Evolutionary conservation across 2,888 invertebrate species (phyloP), one percentile per base, ranked within the genome.

Genomic region (Apamea anceps): DNA sequence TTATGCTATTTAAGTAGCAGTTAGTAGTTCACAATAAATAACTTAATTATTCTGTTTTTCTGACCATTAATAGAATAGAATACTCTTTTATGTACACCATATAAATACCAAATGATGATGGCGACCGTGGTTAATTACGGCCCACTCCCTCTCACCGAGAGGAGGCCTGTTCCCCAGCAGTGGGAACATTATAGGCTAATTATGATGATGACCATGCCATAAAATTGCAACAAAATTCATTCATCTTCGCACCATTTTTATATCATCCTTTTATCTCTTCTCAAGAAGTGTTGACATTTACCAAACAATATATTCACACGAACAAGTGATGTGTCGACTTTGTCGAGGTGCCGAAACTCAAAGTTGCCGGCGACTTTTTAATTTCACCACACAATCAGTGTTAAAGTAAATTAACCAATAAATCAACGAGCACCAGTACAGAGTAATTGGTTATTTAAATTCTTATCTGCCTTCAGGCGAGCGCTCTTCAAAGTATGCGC

Each of bases 381-480:
- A 91, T 91, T 92, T 89, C 90, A 83, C 88, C 89, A 89, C 90
- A 91, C 91, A 91, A 90, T 91, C 90, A 88, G 88, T 91, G 91
- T 90, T 87, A 84, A 87, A 86, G 85, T 88, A 90, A 90, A 91
- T 91, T 91, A 89, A 90, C 88, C 91, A 88, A 92, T 92, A 92
- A 92, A 91, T 92, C 91, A 91, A 80, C 75, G 66, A 85, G 76
- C 32, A 65, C 82, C 82, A 85, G 88, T 86, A 86, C 79, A 80
- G 79, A 88, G 89, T 91, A 91, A 92, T 92, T 91, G 91, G 91
- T 91, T 92, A 91, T 92, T 92, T 92, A 91, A 91, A 92, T 92
- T 91, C 84, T 87, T 82, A 77, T 76, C 84, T 81, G 87, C 89
- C 89, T 87, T 67, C 25, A 85, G 89, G 88, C 87, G 72, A 73